Conservation (phyloP, 2,888 invertebrate genomes). For the Drosophila anceps region DNA sequence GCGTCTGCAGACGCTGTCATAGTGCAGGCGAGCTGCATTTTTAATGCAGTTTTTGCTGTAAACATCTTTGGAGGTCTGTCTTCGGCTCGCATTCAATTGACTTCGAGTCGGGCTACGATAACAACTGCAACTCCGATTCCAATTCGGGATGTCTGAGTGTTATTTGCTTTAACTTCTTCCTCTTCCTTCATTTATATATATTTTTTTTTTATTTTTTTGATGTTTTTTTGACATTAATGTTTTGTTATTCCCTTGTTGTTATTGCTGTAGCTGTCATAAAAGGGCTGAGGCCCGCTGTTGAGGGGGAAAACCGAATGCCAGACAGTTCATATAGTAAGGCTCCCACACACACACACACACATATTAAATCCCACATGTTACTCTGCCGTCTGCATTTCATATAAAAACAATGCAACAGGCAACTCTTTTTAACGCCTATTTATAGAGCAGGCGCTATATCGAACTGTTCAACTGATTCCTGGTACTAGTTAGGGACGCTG, state of each 20-base stretch:
- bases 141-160: conserved; percentile 51
- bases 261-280: conserved; percentile 71
- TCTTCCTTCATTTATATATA: not conserved
- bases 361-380: conserved; percentile 58
- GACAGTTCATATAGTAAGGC: conserved; percentile 24
- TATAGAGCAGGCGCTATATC: conserved; percentile 51
- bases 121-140: conserved; percentile 27
- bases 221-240: conserved; percentile 80
- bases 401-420: conserved; percentile 55
- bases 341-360: conserved; percentile 43
- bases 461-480: conserved; percentile 46
- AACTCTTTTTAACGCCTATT: conserved; percentile 67
- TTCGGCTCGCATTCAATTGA: conserved; percentile 40
- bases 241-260: conserved; percentile 68
- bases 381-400: conserved; percentile 44
- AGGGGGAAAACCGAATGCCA: conserved; percentile 16
- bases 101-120: conserved; percentile 29
- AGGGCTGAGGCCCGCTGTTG: conserved; percentile 43
- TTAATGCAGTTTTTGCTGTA: conserved; percentile 70
- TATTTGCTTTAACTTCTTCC: conserved; percentile 26
- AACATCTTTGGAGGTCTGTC: conserved; percentile 77
- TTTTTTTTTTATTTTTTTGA: conserved; percentile 56
- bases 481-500: conserved; percentile 66
- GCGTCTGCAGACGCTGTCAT: conserved; percentile 20
- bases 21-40: conserved; percentile 49